These are phyloP conservation scores for Natrix natrix DNA, from an alignment of 2,797 vertebrate species.

Conservation along the genomic window DNA sequence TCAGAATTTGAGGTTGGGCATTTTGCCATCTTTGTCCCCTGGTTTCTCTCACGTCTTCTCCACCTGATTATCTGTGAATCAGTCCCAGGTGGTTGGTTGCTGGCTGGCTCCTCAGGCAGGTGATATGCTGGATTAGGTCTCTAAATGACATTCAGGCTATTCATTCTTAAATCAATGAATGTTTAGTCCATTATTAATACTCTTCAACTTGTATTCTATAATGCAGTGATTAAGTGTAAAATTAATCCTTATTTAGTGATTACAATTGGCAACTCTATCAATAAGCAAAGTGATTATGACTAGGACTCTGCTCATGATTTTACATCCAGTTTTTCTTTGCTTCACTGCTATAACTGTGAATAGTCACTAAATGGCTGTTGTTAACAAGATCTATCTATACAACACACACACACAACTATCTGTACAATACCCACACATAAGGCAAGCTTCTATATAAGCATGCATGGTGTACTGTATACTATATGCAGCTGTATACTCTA, in stretches of 20 bases:
- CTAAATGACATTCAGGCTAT: background rate
- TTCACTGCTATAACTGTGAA: background rate
- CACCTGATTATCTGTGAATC: background rate
- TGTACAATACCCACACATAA: background rate
- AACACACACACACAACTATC: no score
- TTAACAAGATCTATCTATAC: background rate
- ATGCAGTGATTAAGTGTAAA: background rate
- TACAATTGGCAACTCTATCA: background rate
- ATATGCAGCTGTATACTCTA: background rate
- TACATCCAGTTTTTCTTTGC: background rate
- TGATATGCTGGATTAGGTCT: background rate
- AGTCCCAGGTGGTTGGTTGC: background rate
- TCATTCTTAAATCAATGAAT: background rate
- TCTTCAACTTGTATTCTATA: background rate
- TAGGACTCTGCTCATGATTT: background rate
- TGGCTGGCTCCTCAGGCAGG: background rate
- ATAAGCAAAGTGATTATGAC: background rate
- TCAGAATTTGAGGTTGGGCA: background rate
- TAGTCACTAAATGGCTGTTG: background rate
- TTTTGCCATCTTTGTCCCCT: background rate
- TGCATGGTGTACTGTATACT: background rate
- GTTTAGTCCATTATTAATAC: background rate
- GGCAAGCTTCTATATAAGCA: background rate
- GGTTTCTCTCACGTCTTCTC: background rate
- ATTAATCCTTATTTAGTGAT: background rate